phyloP scores from a whole-genome alignment of 2,113 vertebrate species.

The Psittacula cyanocephala region DNA sequence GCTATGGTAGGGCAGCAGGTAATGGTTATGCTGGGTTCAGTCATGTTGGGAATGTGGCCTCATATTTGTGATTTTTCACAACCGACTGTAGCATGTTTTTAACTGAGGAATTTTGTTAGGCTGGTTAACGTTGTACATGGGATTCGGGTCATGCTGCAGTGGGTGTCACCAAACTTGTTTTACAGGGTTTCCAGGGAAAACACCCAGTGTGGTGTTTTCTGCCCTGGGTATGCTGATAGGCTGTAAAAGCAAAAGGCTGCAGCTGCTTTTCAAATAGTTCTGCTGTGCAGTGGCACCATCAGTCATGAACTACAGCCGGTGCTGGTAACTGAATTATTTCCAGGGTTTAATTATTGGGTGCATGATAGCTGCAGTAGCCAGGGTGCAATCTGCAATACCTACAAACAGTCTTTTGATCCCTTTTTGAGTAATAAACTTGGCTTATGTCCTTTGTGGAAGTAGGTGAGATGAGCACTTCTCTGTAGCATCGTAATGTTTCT shows the following conservation, averaged over 20 bases:
- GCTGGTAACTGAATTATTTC: not conserved
- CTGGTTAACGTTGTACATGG: not conserved
- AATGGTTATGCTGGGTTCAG: not conserved
- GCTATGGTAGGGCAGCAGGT: not conserved
- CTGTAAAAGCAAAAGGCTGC: not conserved
- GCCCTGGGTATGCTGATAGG: not conserved
- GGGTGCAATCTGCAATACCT: not conserved
- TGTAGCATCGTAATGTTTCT: not conserved
- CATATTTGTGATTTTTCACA: not conserved
- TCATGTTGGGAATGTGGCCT: not conserved
- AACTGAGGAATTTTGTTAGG: not conserved
- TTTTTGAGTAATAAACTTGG: not conserved
- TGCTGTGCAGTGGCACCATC: not conserved
- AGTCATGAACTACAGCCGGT: not conserved
- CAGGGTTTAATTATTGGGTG: not conserved
- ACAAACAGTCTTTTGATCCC: not conserved
- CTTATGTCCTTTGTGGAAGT: not conserved
- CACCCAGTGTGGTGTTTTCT: not conserved
- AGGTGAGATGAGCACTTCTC: not conserved
- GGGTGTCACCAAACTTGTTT: conserved; percentile 37
- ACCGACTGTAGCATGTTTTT: not conserved
- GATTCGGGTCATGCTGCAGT: not conserved
- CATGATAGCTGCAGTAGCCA: not conserved
- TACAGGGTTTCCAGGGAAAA: conserved; percentile 32
- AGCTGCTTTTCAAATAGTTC: not conserved